Base-by-base conservation (phyloP, 2,888 invertebrate species). In the Marronus borbonicus region DNA sequence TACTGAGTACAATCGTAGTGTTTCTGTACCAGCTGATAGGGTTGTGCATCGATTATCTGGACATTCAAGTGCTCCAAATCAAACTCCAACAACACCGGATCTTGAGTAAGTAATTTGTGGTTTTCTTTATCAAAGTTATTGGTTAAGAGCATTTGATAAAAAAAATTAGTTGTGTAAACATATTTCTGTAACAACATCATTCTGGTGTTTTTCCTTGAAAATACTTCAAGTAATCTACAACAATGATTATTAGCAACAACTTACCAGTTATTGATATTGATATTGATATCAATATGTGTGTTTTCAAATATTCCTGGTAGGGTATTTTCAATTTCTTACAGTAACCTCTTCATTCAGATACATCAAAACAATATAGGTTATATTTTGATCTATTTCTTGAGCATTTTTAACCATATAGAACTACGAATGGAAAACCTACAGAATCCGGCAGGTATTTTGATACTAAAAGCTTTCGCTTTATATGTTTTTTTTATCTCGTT, bases 21-120 rank as follows among this genome's bases (percentile, higher is more conserved):
- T 96, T 82, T 97, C 97, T 0, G 96, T 97, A 1, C 97, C 97
- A 0, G 94, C 94, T 0, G 96, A 96, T 83, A 93, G 95, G 83
- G 90, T 92, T 8, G 84, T 89, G 8, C 87, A 86, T 75, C 88
- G 90, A 81, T 89, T 90, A 85, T 91, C 91, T 0, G 91, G 92
- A 55, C 91, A 91, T 0, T 90, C 90, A 72, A 90, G 92, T 83
- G 89, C 90, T 0, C 90, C 91, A 1, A 89, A 90, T 83, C 92
- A 92, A 84, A 88, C 93, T 58, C 94, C 94, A 7, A 92, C 91
- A 49, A 93, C 93, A 1, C 93, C 94, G 0, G 94, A 94, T 83
- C 90, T 92, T 77, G 94, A 94, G 94, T 94, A 89, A 92, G 93
- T 89, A 75, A 58, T 74, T 74, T 74, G 60, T 44, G 62, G 60